phyloP scores from a whole-genome alignment of 2,113 vertebrate genomes.

The Opisthocomus hoazin region DNA sequence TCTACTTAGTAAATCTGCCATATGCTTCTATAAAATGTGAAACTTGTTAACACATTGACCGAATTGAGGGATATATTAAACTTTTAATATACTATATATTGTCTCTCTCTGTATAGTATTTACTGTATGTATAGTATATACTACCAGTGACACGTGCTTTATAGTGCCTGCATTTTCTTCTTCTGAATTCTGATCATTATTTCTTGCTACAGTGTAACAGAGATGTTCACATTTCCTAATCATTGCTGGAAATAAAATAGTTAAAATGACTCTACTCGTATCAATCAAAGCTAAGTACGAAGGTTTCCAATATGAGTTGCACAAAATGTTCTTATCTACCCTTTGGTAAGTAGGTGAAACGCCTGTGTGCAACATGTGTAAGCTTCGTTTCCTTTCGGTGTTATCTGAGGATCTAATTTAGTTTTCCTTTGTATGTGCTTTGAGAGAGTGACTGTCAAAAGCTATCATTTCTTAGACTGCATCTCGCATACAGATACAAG shows the following conservation, averaged over 20 bases:
- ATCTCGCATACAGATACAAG: background rate
- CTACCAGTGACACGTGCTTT: background rate
- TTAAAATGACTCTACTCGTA: background rate
- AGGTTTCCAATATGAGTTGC: constrained; percentile 29
- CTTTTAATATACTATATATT: background rate
- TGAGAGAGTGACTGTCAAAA: background rate
- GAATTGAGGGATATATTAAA: background rate
- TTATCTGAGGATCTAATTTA: constrained; percentile 20
- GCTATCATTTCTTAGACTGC: background rate
- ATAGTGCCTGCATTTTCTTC: background rate
- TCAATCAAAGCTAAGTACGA: background rate
- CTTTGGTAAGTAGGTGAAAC: background rate
- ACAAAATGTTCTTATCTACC: constrained; percentile 23
- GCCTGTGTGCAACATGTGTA: background rate
- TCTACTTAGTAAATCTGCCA: background rate
- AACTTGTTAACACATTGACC: background rate
- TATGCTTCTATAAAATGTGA: background rate
- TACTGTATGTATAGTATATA: background rate
- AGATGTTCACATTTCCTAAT: background rate
- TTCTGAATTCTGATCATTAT: background rate
- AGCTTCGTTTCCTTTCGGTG: constrained; percentile 7
- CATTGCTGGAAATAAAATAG: background rate
- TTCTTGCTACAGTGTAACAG: background rate
- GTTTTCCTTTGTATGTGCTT: background rate
- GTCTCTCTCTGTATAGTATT: background rate